Conservation (phyloP, 2,797 vertebrate species). For the Rhinella marina region DNA sequence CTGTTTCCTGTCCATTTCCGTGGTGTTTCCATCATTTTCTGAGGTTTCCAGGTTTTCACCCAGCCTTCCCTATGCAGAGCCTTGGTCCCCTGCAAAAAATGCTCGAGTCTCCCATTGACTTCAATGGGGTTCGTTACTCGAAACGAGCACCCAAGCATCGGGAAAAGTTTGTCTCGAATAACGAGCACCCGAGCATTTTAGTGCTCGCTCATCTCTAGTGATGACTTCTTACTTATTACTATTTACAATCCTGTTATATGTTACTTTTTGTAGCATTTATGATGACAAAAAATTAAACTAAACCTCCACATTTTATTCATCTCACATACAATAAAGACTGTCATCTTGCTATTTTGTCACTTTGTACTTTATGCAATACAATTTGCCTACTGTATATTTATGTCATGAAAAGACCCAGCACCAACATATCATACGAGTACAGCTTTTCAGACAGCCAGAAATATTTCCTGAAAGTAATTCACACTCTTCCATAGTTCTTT, state of each 20-base stretch:
- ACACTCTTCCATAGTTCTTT: constrained; percentile 62
- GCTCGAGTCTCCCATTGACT: too few species aligned
- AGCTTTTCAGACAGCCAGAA: constrained; percentile 65
- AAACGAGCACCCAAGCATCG: too few species aligned
- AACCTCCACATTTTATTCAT: constrained; percentile 26
- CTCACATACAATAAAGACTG: constrained; percentile 59
- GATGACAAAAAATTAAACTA: not conserved
- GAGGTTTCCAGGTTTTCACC: too few species aligned
- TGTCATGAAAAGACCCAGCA: constrained; percentile 64
- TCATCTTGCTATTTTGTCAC: constrained; percentile 61
- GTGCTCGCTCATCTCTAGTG: too few species aligned
- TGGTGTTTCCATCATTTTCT: too few species aligned
- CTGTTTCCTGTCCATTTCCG: too few species aligned
- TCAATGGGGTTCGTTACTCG: too few species aligned
- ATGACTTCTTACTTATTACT: too few species aligned
- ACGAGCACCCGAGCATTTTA: too few species aligned
- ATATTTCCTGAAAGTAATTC: constrained; percentile 61
- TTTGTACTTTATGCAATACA: constrained; percentile 60
- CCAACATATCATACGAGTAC: constrained; percentile 63
- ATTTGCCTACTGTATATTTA: constrained; percentile 50
- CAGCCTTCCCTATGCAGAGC: too few species aligned
- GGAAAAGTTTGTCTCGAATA: too few species aligned
- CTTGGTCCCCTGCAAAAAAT: too few species aligned
- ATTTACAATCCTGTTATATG: not conserved
- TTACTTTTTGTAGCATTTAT: not conserved